These are phyloP conservation scores for Planococcus citri DNA, from an alignment of 1,140 invertebrate genomes.

Conservation along the genomic window DNA sequence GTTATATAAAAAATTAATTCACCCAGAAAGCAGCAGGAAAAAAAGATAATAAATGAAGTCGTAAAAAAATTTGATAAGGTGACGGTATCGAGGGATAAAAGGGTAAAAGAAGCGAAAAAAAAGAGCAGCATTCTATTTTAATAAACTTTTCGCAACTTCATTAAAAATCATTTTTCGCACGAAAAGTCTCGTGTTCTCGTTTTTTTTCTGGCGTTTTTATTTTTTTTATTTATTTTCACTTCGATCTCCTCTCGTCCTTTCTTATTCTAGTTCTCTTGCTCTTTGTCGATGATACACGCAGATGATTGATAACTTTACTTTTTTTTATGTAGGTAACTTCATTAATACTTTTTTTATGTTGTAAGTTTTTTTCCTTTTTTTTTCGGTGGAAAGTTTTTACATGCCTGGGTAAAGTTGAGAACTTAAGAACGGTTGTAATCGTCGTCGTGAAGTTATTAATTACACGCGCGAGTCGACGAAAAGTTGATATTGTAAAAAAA, in stretches of 20 bases:
- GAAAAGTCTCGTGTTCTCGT: not conserved
- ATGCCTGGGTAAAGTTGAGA: not conserved
- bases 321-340: not conserved
- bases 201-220: not conserved
- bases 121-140: not conserved
- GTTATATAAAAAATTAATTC: constrained; percentile 1
- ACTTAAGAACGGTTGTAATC: not conserved
- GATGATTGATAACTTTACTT: not conserved
- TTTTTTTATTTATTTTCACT: not conserved
- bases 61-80: not conserved
- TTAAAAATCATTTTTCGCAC: constrained; percentile 7
- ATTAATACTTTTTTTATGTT: too few relatives aligned
- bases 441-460: not conserved
- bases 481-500: too few relatives aligned
- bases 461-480: not conserved
- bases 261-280: too few relatives aligned
- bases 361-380: too few relatives aligned
- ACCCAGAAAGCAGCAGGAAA: not conserved
- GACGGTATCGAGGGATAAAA: not conserved
- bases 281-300: not conserved
- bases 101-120: constrained; percentile 5
- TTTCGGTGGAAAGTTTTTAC: not conserved
- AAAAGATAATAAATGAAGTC: constrained; percentile 8
- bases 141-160: constrained; percentile 3
- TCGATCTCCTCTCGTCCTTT: not conserved